phyloP scores from a whole-genome alignment of 2,888 invertebrate genomes.

The Blomia tropicalis region DNA sequence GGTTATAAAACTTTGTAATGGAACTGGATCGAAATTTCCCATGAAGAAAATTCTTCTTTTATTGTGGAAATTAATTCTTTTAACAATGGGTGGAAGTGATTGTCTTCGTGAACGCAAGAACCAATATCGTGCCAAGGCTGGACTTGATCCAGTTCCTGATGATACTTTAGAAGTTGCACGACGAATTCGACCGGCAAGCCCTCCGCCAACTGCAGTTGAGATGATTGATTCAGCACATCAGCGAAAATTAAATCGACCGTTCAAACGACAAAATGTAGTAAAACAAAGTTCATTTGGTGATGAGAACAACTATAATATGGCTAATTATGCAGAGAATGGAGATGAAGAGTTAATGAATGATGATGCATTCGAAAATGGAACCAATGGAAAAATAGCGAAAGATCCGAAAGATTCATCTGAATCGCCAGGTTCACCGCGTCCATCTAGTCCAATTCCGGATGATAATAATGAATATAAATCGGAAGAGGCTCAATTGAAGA shows the following conservation, averaged over 20 bases:
- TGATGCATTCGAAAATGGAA: constrained; percentile 24
- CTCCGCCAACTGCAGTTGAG: constrained; percentile 80
- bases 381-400: background rate
- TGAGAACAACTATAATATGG: constrained; percentile 41
- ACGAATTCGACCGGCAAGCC: constrained; percentile 83
- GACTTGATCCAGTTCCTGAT: constrained; percentile 61
- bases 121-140: constrained; percentile 43
- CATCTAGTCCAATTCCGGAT: constrained; percentile 30
- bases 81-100: constrained; percentile 74
- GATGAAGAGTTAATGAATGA: constrained; percentile 36
- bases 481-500: constrained; percentile 5
- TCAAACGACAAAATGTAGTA: constrained; percentile 47
- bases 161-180: constrained; percentile 87
- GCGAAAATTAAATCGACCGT: constrained; percentile 51
- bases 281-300: constrained; percentile 67
- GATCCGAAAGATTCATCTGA: constrained; percentile 21
- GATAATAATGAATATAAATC: background rate
- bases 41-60: constrained; percentile 92
- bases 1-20: constrained; percentile 91
- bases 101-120: constrained; percentile 59
- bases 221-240: constrained; percentile 69
- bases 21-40: constrained; percentile 79
- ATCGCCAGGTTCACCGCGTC: constrained; percentile 41
- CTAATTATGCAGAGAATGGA: constrained; percentile 43
- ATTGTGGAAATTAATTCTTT: constrained; percentile 83